Evolutionary conservation across 2,888 invertebrate species (phyloP), one percentile per base, ranked within the genome.

Genomic region (Venusia cambrica): DNA sequence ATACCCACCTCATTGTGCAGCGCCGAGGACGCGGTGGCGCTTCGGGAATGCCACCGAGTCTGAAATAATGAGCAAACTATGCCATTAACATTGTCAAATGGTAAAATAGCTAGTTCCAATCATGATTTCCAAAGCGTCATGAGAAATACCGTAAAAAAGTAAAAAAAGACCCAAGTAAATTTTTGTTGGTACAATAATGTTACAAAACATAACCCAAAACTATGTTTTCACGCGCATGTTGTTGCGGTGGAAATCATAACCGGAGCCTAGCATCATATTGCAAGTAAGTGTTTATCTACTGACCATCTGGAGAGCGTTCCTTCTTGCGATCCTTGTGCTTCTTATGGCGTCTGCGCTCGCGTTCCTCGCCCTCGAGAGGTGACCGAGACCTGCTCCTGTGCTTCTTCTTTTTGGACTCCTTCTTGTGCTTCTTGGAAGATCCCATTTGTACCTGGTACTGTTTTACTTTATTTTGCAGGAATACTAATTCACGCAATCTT

Each of bases 341-440:
- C 39, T 34, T 39, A 26, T 34, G 34, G 30, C 77, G 77, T 61
- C 84, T 87, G 11, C 85, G 73, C 52, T 87, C 88, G 46, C 89
- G 89, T 45, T 90, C 90, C 45, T 89, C 90, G 32, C 83, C 83
- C 6, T 87, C 85, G 30, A 89, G 63, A 1, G 87, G 85, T 18
- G 90, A 90, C 13, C 89, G 87, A 9, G 91, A 90, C 24, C 90
- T 87, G 70, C 84, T 84, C 58, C 75, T 73, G 38, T 92, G 92
- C 63, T 91, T 91, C 68, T 90, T 89, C 77, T 93, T 93, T 66
- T 91, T 91, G 2, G 88, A 81, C 17, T 91, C 91, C 59, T 90
- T 90, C 66, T 92, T 92, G 57, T 92, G 92, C 63, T 92, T 92
- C 71, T 92, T 92, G 9, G 93, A 92, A 51, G 33, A 62, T 22